Conservation (phyloP, 2,888 invertebrate genomes). For the Drosophila quinaria region DNA sequence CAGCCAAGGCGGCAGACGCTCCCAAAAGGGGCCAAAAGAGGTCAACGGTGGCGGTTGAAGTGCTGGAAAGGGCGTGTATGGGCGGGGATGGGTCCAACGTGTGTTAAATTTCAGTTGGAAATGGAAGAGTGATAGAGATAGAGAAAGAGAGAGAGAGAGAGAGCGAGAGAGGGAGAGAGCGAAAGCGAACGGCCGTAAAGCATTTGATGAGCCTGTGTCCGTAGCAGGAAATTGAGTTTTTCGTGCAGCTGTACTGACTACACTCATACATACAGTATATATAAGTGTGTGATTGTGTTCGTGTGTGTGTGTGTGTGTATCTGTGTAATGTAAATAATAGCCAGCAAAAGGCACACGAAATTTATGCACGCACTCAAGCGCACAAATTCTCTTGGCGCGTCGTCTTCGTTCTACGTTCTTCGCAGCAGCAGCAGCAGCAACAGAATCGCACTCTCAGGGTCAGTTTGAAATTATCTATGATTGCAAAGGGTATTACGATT, state of each 20-base stretch:
- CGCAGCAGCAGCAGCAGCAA: slow-evolving; percentile 17
- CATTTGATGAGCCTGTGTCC: slow-evolving; percentile 70
- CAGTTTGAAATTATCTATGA: slow-evolving; percentile 35
- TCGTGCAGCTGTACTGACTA: slow-evolving; percentile 48
- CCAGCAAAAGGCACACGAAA: slow-evolving; percentile 59
- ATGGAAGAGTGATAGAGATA: not conserved
- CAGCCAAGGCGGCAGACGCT: slow-evolving; percentile 47
- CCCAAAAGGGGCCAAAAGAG: slow-evolving; percentile 54
- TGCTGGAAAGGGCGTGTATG: not conserved
- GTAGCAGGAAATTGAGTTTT: slow-evolving; percentile 84
- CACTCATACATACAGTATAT: not conserved
- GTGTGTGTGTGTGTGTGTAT: slow-evolving; percentile 23
- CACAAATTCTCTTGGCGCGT: slow-evolving; percentile 57
- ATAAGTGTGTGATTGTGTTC: not conserved
- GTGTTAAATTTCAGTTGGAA: slow-evolving; percentile 70
- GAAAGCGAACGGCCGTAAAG: slow-evolving; percentile 57
- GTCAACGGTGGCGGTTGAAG: slow-evolving; percentile 51
- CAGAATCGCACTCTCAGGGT: slow-evolving; percentile 60
- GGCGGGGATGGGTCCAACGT: slow-evolving; percentile 53
- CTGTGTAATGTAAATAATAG: slow-evolving; percentile 66
- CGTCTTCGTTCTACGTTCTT: slow-evolving; percentile 37
- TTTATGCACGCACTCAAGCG: slow-evolving; percentile 70
- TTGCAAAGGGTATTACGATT: not conserved
- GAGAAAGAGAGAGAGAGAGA: slow-evolving; percentile 7
- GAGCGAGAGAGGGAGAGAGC: slow-evolving; percentile 14